These are phyloP conservation scores for Cynodonichthys magdalenae DNA, from an alignment of 2,797 vertebrate genomes.

Conservation along the genomic window DNA sequence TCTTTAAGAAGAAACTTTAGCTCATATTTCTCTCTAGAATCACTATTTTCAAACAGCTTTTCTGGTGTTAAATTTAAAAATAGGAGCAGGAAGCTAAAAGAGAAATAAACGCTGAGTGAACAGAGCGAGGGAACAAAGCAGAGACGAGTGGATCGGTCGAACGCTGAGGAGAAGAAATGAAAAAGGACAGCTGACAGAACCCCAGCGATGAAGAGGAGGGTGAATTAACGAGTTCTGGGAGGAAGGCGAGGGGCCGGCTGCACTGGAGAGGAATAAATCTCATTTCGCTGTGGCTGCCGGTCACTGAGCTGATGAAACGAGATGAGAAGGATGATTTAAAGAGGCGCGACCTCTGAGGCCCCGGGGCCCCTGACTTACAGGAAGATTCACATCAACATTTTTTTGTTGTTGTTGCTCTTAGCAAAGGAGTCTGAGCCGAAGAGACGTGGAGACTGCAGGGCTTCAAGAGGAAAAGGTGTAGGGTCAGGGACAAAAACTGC, in stretches of 20 bases:
- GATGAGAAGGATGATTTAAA: conserved; percentile 68
- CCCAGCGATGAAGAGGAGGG: not conserved
- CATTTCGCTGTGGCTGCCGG: conserved; percentile 51
- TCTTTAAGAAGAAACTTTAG: too few species aligned
- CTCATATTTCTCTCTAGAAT: too few species aligned
- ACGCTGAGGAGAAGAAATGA: conserved; percentile 13
- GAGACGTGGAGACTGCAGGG: not conserved
- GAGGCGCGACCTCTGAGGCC: conserved; percentile 57
- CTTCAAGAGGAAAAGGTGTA: not conserved
- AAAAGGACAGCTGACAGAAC: not conserved
- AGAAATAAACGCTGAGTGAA: not conserved
- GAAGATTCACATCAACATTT: conserved; percentile 16
- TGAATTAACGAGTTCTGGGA: not conserved
- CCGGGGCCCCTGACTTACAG: conserved; percentile 13
- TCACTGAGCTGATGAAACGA: conserved; percentile 63
- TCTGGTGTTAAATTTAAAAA: too few species aligned
- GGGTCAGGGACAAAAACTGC: not conserved
- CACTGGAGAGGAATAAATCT: conserved; percentile 58
- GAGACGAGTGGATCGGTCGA: not conserved
- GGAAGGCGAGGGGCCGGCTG: not conserved
- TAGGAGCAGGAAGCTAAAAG: too few species aligned
- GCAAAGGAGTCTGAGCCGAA: conserved; percentile 10
- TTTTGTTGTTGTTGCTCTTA: conserved; percentile 35
- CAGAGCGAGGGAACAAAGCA: not conserved
- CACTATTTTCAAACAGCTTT: too few species aligned